Evolutionary conservation across 2,888 invertebrate genomes (phyloP).

Genomic region (Oscheius sp.): DNA sequence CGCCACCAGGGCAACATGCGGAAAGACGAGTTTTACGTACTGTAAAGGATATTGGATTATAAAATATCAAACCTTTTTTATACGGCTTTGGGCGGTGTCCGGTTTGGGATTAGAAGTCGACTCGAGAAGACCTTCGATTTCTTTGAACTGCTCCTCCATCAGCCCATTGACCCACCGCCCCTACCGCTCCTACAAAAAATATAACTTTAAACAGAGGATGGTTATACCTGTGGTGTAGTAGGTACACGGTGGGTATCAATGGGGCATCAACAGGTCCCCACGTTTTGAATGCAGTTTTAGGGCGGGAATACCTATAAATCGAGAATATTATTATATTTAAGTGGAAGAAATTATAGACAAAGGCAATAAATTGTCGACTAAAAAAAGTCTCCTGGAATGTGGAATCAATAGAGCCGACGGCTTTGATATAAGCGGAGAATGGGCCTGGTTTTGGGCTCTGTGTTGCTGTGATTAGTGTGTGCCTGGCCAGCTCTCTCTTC

Average conservation of each 20-base stretch:
- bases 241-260: constrained; percentile 34
- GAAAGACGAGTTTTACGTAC: constrained; percentile 70
- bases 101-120: constrained; percentile 29
- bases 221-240: constrained; percentile 32
- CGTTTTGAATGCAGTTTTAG: constrained; percentile 27
- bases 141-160: constrained; percentile 60
- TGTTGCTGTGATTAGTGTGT: constrained; percentile 26
- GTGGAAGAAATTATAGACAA: not conserved
- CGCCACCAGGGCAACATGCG: constrained; percentile 72
- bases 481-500: too few species aligned
- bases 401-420: not conserved
- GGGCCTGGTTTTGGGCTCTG: not conserved
- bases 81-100: constrained; percentile 34
- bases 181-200: constrained; percentile 26
- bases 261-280: constrained; percentile 26
- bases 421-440: too few species aligned
- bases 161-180: constrained; percentile 31
- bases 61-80: constrained; percentile 28
- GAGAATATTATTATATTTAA: not conserved
- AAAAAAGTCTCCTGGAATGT: too few species aligned
- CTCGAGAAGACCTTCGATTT: constrained; percentile 53
- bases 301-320: constrained; percentile 12
- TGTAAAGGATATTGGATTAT: constrained; percentile 39
- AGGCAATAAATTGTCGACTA: not conserved
- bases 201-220: not conserved